Conservation (phyloP, 2,888 invertebrate species). For the Phortica okadai region DNA sequence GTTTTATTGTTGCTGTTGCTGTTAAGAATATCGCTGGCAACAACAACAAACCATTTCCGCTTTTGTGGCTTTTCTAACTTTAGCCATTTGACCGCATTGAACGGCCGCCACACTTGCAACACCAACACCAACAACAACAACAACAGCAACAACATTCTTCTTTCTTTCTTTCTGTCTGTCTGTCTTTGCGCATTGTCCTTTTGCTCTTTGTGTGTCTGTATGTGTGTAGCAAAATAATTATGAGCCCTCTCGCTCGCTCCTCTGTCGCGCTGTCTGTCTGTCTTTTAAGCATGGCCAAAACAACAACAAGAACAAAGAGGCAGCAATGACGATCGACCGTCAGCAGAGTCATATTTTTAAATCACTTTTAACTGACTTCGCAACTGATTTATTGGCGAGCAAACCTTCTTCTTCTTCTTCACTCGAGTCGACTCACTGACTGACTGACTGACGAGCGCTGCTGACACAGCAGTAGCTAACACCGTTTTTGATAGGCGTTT, state of each 20-base stretch:
- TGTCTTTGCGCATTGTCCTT: conserved; percentile 35
- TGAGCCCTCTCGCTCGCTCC: not conserved
- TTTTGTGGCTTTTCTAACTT: not conserved
- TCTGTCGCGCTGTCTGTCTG: not conserved
- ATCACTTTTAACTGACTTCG: not conserved
- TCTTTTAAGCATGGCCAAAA: not conserved
- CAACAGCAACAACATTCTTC: not conserved
- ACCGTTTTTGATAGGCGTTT: conserved; percentile 23
- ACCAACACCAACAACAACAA: conserved; percentile 13
- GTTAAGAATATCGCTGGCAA: not conserved
- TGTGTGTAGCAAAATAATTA: not conserved
- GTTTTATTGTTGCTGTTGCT: not conserved
- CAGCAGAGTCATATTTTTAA: conserved; percentile 18
- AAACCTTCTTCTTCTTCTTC: not conserved
- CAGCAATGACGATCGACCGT: not conserved
- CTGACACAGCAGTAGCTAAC: not conserved
- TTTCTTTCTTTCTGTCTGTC: not conserved
- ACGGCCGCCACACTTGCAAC: not conserved
- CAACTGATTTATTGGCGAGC: conserved; percentile 1
- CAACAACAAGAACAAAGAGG: not conserved
- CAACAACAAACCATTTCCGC: conserved; percentile 25
- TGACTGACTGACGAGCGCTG: conserved; percentile 28
- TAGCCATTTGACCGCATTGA: not conserved
- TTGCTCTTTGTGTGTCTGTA: conserved; percentile 6
- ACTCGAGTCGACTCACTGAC: conserved; percentile 25